These are phyloP conservation scores for Champsocephalus gunnari DNA, from an alignment of 2,797 vertebrate genomes.

Conservation along the genomic window DNA sequence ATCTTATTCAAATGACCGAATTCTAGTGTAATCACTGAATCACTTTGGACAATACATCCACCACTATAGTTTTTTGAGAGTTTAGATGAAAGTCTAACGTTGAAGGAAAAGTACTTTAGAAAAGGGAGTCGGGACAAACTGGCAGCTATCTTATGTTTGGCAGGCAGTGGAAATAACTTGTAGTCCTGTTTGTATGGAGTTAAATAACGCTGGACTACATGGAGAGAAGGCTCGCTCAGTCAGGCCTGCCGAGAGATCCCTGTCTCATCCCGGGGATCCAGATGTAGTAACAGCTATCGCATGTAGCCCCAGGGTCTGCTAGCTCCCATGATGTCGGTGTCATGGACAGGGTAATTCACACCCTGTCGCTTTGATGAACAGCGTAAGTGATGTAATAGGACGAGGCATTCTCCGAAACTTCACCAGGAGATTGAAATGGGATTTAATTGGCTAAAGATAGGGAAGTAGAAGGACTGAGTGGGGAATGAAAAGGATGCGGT, in stretches of 20 bases:
- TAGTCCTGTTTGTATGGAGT: slow-evolving; percentile 48
- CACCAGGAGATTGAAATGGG: slow-evolving; percentile 77
- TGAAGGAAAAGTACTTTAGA: not conserved
- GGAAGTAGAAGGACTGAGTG: slow-evolving; percentile 30
- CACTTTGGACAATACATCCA: no score
- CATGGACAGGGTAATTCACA: slow-evolving; percentile 79
- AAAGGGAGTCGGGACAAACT: slow-evolving; percentile 10
- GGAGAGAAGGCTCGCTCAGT: slow-evolving; percentile 41
- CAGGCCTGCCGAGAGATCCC: slow-evolving; percentile 28
- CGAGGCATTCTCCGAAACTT: slow-evolving; percentile 66
- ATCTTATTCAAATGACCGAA: no score
- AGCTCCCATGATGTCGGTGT: slow-evolving; percentile 78
- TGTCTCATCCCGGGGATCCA: slow-evolving; percentile 61
- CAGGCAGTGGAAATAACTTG: slow-evolving; percentile 37
- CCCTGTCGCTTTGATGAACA: slow-evolving; percentile 80
- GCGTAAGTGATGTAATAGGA: slow-evolving; percentile 77
- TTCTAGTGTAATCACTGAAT: no score
- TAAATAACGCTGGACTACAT: slow-evolving; percentile 45
- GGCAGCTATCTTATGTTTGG: slow-evolving; percentile 47
- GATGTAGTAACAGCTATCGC: slow-evolving; percentile 73
- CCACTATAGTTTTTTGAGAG: no score
- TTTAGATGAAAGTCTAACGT: not conserved
- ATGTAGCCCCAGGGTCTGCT: slow-evolving; percentile 63
- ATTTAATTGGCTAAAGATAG: slow-evolving; percentile 73
- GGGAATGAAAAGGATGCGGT: slow-evolving; percentile 38